These are phyloP conservation scores for Sitobion miscanthi DNA, from an alignment of 1,140 invertebrate genomes.

Conservation along the genomic window DNA sequence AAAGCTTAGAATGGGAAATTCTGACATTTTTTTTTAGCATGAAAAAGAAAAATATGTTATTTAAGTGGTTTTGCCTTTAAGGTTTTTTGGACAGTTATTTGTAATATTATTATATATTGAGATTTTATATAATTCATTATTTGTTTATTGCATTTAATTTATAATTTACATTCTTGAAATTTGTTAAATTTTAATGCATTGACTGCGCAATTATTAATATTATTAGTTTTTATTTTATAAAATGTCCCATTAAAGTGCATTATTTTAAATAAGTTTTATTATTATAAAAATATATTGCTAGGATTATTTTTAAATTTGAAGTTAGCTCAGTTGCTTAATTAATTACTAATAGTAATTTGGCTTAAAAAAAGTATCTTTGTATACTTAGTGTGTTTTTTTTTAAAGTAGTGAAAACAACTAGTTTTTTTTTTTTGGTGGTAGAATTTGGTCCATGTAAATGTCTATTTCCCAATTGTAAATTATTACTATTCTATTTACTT, in stretches of 20 bases:
- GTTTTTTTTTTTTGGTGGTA: conserved; percentile 53
- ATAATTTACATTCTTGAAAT: neutral
- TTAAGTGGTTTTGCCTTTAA: neutral
- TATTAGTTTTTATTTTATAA: conserved; percentile 8
- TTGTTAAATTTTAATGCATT: neutral
- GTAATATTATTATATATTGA: neutral
- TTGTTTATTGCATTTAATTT: neutral
- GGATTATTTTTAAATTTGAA: conserved; percentile 17
- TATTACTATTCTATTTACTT: conserved; percentile 1
- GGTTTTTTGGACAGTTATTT: conserved; percentile 18
- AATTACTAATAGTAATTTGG: conserved; percentile 55
- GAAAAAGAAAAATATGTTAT: conserved; percentile 33
- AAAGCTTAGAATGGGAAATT: conserved; percentile 49
- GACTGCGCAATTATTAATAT: neutral
- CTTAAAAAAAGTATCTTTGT: neutral
- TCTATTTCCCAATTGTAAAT: conserved; percentile 11
- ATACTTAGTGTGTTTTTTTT: conserved; percentile 39
- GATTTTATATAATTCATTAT: neutral
- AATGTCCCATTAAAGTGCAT: conserved; percentile 25
- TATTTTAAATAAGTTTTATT: neutral
- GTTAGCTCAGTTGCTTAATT: conserved; percentile 42
- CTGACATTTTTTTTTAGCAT: conserved; percentile 39
- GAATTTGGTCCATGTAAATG: conserved; percentile 36
- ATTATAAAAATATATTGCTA: neutral
- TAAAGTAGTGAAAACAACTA: conserved; percentile 36